These are phyloP conservation scores for Chrysomela aeneicollis DNA, from an alignment of 2,888 invertebrate genomes.

Conservation along the genomic window DNA sequence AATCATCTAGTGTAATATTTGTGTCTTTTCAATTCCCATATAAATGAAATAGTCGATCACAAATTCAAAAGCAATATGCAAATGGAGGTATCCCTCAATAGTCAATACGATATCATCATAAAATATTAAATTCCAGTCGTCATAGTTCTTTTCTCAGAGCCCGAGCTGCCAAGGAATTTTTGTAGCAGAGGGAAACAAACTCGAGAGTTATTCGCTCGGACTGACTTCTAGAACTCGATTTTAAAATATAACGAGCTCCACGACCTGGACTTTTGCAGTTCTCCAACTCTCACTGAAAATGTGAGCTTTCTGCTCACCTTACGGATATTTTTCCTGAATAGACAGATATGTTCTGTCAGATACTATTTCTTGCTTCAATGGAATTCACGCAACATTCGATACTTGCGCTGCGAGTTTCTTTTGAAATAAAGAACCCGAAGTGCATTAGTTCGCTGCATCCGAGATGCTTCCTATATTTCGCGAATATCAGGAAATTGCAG, in stretches of 20 bases:
- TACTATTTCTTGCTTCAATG: not conserved
- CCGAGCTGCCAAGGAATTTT: no score
- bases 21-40: no score
- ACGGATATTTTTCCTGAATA: not conserved
- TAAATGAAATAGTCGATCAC: no score
- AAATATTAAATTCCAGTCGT: no score
- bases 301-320: not conserved
- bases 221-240: not conserved
- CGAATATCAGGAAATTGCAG: no score
- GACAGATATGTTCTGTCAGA: not conserved
- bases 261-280: not conserved
- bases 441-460: not conserved
- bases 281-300: not conserved
- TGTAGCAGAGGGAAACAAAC: not conserved
- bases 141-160: no score
- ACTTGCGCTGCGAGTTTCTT: not conserved
- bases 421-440: not conserved
- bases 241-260: not conserved
- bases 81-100: no score
- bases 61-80: no score
- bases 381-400: not conserved
- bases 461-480: no score
- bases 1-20: no score
- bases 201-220: not conserved
- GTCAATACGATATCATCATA: no score